Evolutionary conservation across 2,113 vertebrate species (phyloP), one percentile per base, ranked within the genome.

Genomic region (Pantherophis guttatus): DNA sequence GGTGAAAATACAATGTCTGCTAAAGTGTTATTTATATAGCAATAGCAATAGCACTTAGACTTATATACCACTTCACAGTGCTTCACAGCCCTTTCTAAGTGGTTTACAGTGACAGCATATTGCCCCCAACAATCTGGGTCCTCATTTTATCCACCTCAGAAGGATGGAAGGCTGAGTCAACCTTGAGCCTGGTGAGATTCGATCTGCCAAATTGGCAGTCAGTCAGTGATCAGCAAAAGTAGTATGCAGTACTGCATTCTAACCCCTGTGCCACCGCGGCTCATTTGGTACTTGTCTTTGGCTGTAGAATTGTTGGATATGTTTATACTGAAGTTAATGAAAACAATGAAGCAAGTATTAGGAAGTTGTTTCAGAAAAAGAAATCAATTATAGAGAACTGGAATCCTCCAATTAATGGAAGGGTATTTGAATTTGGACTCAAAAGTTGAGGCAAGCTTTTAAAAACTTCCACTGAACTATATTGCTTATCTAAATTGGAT

Each of bases 361-460:
- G 33, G 0, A 95, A 91, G 29, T 58, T 53, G 81, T 21, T 8
- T 17, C 19, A 44, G 52, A n/a, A 59, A 53, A 58, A 33, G 54
- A 29, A 93, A 94, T 89, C 58, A 87, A 62, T 87, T 87, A 88
- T 8, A 53, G 11, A 70, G 21, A 88, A 50, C n/a, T 13, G 1
- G 85, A 55, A 90, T 86, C 52, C 92, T 90, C 88, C 21, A 90
- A 75, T 88, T 65, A 87, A 88, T 88, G 87, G 50, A 94, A 95
- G 86, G 0, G 52, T 75, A 90, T 59, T 0, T 11, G 87, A 59
- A 39, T 89, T 91, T 0, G 59, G 19, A 33, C 9, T 2, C 0
- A 8, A 1, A 4, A 2, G 53, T 24, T 5, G 17, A 23, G 7
- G 6, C 1, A 0, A 91, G 86, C 33, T 93, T 7, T 54, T 33